Conservation (phyloP, 2,888 invertebrate genomes). For the Mamestra brassicae region DNA sequence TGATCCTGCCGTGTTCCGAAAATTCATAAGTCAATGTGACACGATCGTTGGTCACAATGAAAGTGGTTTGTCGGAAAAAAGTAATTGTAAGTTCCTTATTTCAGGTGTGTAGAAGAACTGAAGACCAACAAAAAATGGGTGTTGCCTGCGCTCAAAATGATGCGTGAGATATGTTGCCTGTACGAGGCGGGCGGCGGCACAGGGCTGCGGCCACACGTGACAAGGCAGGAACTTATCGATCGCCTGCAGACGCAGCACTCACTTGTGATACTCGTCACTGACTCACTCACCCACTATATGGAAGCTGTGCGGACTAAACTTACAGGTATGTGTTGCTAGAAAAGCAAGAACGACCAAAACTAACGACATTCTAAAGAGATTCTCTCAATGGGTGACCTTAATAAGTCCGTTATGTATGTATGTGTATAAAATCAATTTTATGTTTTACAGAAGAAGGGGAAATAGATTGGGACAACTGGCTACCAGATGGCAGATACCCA, state of each 20-base stretch:
- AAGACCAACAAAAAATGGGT: constrained; percentile 97
- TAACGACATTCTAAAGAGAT: no score
- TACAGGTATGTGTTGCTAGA: constrained; percentile 70
- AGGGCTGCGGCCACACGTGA: constrained; percentile 86
- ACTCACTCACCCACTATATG: constrained; percentile 98
- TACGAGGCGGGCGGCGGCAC: constrained; percentile 95
- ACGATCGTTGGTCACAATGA: neutral
- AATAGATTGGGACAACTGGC: constrained; percentile 94
- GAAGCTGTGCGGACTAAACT: constrained; percentile 93
- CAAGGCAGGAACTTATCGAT: constrained; percentile 95
- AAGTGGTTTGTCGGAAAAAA: neutral
- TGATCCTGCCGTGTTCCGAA: no score
- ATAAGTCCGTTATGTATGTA: no score
- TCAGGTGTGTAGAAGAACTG: constrained; percentile 97
- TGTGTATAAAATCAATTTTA: neutral
- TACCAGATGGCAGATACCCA: constrained; percentile 97
- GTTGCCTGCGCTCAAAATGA: constrained; percentile 98
- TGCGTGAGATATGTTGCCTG: constrained; percentile 98
- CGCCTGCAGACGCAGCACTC: constrained; percentile 97
- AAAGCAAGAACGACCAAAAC: no score
- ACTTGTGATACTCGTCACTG: constrained; percentile 97
- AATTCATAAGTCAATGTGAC: neutral
- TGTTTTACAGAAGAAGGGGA: constrained; percentile 92
- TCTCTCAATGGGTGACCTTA: no score
- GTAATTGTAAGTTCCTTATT: constrained; percentile 1